Evolutionary conservation across 2,797 vertebrate genomes (phyloP), one percentile per base, ranked within the genome.

Genomic region (Syngnathus rostellatus): DNA sequence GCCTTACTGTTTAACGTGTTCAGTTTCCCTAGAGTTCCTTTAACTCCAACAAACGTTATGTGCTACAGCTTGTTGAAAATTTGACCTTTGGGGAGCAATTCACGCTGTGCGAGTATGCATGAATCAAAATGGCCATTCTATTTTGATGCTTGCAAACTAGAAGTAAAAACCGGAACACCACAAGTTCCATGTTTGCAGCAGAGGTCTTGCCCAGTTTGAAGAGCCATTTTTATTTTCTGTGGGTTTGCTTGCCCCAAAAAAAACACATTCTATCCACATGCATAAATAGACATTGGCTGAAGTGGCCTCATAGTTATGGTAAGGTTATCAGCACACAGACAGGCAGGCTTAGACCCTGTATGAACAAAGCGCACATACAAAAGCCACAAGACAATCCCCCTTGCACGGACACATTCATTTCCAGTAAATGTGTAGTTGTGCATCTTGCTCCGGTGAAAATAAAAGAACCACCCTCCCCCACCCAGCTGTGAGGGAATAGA

Each of bases 381-480:
- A 17, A 46, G 8, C 46, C 17, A 12, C 8, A 11, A n/a, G 38
- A 0, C 55, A 21, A 62, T 68, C 40, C 60, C 14, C 40, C n/a
- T 43, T 40, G 64, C 66, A 73, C 31, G 67, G 63, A 70, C 53
- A 55, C 9, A 19, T 6, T 19, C 69, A 71, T 59, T 86, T 87
- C 78, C 73, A 3, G 39, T 68, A 83, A 83, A 80, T 62, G 74
- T 62, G 40, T 21, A 45, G 11, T 11, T 53, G 40, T 64, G 68
- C 45, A 70, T 78, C 76, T 69, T 63, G 54, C 66, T 61, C 86
- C 76, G 69, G 6, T n/a, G 76, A 81, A 80, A 46, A 54, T 65
- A 81, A 43, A 77, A 71, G 11, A 70, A 62, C 46, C 48, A 70
- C 81, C 87, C 72, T 83, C 86, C 87, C 84, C 82, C 67, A 63